phyloP scores from a whole-genome alignment of 2,113 vertebrate species.

The Atrichornis clamosus region DNA sequence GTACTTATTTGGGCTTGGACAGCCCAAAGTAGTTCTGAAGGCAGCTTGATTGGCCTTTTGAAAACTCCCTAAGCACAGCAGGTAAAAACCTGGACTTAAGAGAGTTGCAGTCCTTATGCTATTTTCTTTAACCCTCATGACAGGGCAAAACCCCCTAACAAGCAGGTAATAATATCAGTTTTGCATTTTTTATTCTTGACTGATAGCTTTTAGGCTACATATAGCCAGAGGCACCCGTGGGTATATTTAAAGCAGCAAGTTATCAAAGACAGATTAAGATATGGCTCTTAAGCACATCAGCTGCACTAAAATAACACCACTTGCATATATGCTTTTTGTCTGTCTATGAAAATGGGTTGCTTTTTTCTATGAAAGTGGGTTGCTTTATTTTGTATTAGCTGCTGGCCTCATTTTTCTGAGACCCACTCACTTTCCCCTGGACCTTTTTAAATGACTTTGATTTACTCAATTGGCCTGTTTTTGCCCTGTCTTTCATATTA shows the following conservation, averaged over 20 bases:
- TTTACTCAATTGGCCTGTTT: neutral
- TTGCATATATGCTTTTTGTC: neutral
- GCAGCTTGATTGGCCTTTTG: neutral
- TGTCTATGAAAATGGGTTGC: neutral
- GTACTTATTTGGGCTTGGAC: neutral
- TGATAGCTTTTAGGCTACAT: neutral
- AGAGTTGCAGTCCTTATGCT: neutral
- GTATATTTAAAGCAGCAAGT: neutral
- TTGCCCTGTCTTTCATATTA: neutral
- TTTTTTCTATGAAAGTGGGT: neutral
- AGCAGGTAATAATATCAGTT: neutral
- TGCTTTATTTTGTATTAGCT: slow-evolving; percentile 20
- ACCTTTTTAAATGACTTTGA: neutral
- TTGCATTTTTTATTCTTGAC: neutral
- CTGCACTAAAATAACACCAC: neutral
- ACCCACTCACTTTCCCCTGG: neutral
- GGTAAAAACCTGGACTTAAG: neutral
- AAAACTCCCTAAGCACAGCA: neutral
- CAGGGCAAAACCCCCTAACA: neutral
- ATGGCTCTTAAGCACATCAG: neutral
- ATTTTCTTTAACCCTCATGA: neutral
- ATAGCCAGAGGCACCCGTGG: neutral
- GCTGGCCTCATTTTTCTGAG: neutral
- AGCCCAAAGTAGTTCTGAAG: neutral
- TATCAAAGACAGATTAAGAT: neutral